Evolutionary conservation across 2,113 vertebrate genomes (phyloP).

Genomic region (Ginglymostoma cirratum): DNA sequence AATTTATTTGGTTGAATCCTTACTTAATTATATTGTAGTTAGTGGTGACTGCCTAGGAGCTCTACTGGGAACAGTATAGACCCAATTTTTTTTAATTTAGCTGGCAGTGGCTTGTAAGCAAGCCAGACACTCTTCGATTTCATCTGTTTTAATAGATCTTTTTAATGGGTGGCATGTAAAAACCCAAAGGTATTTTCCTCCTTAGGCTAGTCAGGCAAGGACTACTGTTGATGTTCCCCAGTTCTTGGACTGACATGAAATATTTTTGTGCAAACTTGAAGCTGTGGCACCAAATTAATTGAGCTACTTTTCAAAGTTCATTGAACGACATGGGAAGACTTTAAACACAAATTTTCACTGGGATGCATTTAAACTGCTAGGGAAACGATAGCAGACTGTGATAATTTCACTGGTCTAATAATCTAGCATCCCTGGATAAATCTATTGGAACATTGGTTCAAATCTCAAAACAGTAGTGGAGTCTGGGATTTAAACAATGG

Average conservation of each 20-base stretch:
- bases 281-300: not conserved
- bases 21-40: not conserved
- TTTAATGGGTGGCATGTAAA: not conserved
- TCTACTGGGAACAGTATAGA: conserved; percentile 1
- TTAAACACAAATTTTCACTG: not conserved
- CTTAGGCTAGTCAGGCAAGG: not conserved
- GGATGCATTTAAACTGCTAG: not conserved
- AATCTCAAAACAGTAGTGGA: too few relatives aligned
- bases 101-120: not conserved
- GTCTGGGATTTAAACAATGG: too few relatives aligned
- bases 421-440: too few relatives aligned
- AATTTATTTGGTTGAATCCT: not conserved
- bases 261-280: not conserved
- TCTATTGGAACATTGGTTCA: too few relatives aligned
- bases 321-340: not conserved
- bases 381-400: too few relatives aligned
- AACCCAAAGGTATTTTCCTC: not conserved
- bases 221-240: not conserved
- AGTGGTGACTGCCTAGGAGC: not conserved
- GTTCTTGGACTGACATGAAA: not conserved
- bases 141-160: not conserved
- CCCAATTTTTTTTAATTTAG: not conserved
- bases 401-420: too few relatives aligned
- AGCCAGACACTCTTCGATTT: not conserved
- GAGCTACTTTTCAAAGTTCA: not conserved